Evolutionary conservation across 2,113 vertebrate genomes (phyloP).

Genomic region (Gymnocephalus cernua): DNA sequence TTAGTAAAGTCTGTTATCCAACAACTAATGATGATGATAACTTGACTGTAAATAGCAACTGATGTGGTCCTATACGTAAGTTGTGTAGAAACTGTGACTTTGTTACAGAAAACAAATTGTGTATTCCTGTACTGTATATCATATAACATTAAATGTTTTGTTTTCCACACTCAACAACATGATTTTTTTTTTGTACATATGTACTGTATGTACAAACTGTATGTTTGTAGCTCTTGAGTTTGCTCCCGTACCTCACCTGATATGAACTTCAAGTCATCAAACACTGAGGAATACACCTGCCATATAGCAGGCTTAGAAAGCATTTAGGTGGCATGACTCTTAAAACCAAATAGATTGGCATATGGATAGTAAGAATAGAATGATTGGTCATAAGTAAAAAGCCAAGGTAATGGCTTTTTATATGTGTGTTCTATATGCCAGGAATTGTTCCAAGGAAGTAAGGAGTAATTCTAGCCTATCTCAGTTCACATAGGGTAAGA

Average conservation of each 20-base stretch:
- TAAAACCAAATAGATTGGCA: conserved; percentile 7
- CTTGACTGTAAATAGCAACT: too few species aligned
- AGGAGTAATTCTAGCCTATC: not conserved
- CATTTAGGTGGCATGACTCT: not conserved
- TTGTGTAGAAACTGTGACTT: too few species aligned
- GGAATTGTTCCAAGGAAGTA: not conserved
- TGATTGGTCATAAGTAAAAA: not conserved
- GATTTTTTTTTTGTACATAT: too few species aligned
- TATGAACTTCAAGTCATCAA: not conserved
- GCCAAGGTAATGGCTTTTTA: not conserved
- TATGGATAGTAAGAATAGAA: not conserved
- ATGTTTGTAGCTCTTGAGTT: too few species aligned
- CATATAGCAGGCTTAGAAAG: not conserved
- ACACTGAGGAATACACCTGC: not conserved
- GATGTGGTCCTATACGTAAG: too few species aligned
- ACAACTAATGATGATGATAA: too few species aligned
- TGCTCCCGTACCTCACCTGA: not conserved
- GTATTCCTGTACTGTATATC: too few species aligned
- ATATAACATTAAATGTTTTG: too few species aligned
- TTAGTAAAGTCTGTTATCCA: too few species aligned
- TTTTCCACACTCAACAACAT: too few species aligned
- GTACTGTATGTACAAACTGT: too few species aligned
- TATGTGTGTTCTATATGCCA: not conserved
- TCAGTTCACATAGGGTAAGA: not conserved
- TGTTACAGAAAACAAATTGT: too few species aligned